Evolutionary conservation across 2,888 invertebrate genomes (phyloP).

Genomic region (Cheilosia scutellata): DNA sequence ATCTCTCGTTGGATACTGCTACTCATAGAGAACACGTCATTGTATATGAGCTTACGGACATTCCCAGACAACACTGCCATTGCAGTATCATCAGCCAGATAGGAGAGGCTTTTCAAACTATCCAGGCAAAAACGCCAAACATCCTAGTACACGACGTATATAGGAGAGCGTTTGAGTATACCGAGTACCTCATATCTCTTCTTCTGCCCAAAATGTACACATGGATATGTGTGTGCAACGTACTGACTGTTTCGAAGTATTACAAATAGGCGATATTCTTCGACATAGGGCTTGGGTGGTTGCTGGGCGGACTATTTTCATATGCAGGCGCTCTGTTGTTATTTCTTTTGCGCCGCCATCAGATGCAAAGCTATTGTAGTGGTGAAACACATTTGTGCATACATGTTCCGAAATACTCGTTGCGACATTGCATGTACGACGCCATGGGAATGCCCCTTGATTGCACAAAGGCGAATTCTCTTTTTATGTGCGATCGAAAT

Average conservation of each 20-base stretch:
- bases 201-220: background rate
- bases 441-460: slow-evolving; percentile 53
- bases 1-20: slow-evolving; percentile 11
- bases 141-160: slow-evolving; percentile 23
- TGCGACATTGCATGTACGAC: slow-evolving; percentile 2
- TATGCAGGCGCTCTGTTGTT: slow-evolving; percentile 43
- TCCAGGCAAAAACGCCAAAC: background rate
- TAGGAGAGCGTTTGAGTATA: background rate
- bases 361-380: slow-evolving; percentile 33
- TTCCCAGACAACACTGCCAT: slow-evolving; percentile 28
- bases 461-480: slow-evolving; percentile 63
- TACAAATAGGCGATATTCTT: slow-evolving; percentile 59
- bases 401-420: background rate
- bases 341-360: slow-evolving; percentile 38
- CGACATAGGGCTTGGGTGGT: slow-evolving; percentile 11
- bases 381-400: background rate
- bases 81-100: slow-evolving; percentile 23
- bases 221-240: background rate
- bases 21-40: slow-evolving; percentile 12
- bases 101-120: slow-evolving; percentile 29
- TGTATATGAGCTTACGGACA: slow-evolving; percentile 40
- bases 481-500: slow-evolving; percentile 55
- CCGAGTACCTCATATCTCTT: background rate
- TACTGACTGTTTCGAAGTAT: slow-evolving; percentile 40
- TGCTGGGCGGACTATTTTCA: slow-evolving; percentile 31